Conservation (phyloP, 2,797 vertebrate genomes). For the Choloepus didactylus region DNA sequence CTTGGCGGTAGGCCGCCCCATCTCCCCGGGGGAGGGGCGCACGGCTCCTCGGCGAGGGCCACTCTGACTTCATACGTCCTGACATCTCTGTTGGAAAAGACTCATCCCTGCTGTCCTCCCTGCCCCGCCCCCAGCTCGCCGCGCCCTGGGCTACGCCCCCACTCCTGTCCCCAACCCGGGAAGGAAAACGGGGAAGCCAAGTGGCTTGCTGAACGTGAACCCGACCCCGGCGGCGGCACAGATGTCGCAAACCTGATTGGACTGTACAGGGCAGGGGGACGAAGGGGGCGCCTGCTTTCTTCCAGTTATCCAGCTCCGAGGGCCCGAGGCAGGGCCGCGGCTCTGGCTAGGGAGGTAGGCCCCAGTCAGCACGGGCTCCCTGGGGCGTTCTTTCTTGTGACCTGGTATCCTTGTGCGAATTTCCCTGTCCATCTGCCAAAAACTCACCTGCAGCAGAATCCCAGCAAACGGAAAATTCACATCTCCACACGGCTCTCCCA, state of each 20-base stretch:
- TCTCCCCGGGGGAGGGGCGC: not conserved
- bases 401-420: conserved; percentile 68
- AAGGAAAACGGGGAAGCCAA: not conserved
- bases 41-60: conserved; percentile 71
- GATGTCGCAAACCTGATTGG: conserved; percentile 48
- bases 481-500: not conserved
- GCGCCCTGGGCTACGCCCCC: not conserved
- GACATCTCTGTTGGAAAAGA: conserved; percentile 78
- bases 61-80: conserved; percentile 78
- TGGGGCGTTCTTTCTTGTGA: conserved; percentile 60
- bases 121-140: conserved; percentile 15
- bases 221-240: not conserved
- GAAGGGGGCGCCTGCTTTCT: not conserved
- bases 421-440: conserved; percentile 61
- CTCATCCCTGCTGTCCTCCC: conserved; percentile 73
- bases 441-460: conserved; percentile 58
- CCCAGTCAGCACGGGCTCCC: not conserved
- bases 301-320: not conserved
- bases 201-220: not conserved
- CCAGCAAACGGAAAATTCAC: conserved; percentile 57
- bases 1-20: not conserved
- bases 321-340: not conserved
- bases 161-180: not conserved
- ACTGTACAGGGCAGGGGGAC: not conserved
- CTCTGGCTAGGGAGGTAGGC: conserved; percentile 32